A percentile compares a stretch with the other conserved stretches of the same genome.
Conservation (phyloP, 2,113 vertebrate species). For the Brevimyrus niger region DNA sequence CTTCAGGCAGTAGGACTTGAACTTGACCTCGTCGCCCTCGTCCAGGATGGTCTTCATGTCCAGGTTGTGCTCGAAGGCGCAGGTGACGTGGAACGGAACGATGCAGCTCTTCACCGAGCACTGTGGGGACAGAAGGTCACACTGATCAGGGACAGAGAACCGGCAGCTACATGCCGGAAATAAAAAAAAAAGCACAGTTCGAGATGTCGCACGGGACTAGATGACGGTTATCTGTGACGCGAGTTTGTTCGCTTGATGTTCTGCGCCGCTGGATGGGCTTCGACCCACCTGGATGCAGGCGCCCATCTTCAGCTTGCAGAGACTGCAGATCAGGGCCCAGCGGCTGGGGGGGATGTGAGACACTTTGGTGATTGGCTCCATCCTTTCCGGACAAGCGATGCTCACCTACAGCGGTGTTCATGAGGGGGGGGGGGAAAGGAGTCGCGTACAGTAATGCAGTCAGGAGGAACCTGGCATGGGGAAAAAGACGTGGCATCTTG, state of each 20-base stretch:
- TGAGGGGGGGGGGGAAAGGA: neutral
- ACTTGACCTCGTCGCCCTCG: slow-evolving; percentile 92
- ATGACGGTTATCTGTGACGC: neutral
- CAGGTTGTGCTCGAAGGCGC: slow-evolving; percentile 92
- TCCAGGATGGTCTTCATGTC: slow-evolving; percentile 98
- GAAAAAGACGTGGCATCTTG: neutral
- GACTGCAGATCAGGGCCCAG: slow-evolving; percentile 93
- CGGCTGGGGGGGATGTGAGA: slow-evolving; percentile 95
- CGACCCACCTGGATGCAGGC: slow-evolving; percentile 87
- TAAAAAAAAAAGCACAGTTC: neutral
- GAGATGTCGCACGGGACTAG: neutral
- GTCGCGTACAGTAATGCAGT: neutral
- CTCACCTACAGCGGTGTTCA: slow-evolving; percentile 69
- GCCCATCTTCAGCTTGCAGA: slow-evolving; percentile 94
- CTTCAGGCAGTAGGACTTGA: slow-evolving; percentile 93
- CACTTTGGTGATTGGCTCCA: slow-evolving; percentile 97
- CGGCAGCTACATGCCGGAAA: neutral
- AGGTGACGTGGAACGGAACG: slow-evolving; percentile 95
- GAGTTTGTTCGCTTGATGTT: neutral
- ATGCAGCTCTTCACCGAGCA: slow-evolving; percentile 98
- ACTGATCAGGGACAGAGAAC: neutral
- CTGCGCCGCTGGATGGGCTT: neutral
- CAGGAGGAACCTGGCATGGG: neutral
- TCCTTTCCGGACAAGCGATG: slow-evolving; percentile 94
- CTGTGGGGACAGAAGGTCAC: slow-evolving; percentile 46